Conservation (phyloP, 2,113 vertebrate species). For the Agapornis roseicollis region DNA sequence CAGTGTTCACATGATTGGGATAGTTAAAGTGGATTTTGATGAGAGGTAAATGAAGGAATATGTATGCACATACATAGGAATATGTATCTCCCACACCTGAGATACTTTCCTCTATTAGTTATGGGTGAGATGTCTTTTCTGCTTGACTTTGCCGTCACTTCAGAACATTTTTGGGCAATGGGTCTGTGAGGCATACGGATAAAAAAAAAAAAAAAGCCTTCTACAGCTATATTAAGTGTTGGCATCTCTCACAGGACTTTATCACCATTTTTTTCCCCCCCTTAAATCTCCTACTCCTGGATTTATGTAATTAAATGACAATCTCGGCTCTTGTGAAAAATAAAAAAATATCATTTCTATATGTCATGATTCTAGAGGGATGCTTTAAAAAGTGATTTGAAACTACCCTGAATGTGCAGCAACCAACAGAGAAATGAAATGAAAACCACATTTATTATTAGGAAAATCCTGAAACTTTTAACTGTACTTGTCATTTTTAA, state of each 20-base stretch:
- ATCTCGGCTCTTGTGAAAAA: conserved; percentile 30
- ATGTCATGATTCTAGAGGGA: conserved; percentile 28
- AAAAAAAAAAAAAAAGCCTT: neutral
- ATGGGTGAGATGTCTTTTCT: neutral
- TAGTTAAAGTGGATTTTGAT: neutral
- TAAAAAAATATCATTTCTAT: conserved; percentile 11
- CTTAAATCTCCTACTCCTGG: conserved; percentile 28
- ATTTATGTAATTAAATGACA: conserved; percentile 59
- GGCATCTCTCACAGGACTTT: conserved; percentile 44
- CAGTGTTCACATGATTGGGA: neutral
- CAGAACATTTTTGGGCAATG: conserved; percentile 14
- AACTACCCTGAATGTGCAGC: neutral
- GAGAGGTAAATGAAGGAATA: neutral
- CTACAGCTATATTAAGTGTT: conserved; percentile 38
- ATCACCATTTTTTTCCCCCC: neutral
- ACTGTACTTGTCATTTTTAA: conserved; percentile 29
- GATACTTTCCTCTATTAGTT: conserved; percentile 8
- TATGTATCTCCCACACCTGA: neutral
- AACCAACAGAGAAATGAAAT: conserved; percentile 53
- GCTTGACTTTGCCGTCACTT: neutral
- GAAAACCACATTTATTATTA: conserved; percentile 46
- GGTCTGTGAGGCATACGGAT: neutral
- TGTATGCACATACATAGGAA: neutral
- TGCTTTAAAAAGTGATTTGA: conserved; percentile 46
- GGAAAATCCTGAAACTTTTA: conserved; percentile 55